These are phyloP conservation scores for Acanthacorydalis orientalis DNA, from an alignment of 2,888 invertebrate genomes.

Conservation along the genomic window DNA sequence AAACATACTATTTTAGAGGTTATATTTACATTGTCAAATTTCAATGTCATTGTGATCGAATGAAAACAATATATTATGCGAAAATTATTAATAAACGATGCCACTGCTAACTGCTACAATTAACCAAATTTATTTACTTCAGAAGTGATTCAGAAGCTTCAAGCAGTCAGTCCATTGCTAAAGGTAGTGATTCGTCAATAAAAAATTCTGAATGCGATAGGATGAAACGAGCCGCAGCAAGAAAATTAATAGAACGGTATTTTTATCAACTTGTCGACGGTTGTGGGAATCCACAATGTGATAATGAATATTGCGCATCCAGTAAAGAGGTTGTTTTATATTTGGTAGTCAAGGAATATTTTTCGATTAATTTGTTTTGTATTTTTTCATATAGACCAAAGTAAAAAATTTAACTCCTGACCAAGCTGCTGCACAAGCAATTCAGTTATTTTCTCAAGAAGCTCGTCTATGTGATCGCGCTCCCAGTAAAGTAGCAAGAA, in stretches of 20 bases:
- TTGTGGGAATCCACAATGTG: constrained; percentile 77
- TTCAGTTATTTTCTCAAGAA: constrained; percentile 71
- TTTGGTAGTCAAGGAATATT: neutral
- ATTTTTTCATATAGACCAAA: constrained; percentile 20
- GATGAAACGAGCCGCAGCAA: constrained; percentile 63
- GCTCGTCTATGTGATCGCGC: constrained; percentile 67
- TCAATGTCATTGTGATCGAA: constrained; percentile 11
- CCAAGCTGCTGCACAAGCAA: constrained; percentile 79
- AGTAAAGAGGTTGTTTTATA: constrained; percentile 54
- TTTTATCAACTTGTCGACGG: constrained; percentile 86
- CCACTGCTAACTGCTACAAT: no score
- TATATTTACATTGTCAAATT: constrained; percentile 12
- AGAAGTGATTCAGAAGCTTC: constrained; percentile 27
- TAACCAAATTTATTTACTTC: constrained; percentile 6
- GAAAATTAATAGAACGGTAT: constrained; percentile 77
- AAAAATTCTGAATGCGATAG: constrained; percentile 33
- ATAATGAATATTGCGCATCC: constrained; percentile 77
- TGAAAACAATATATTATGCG: neutral
- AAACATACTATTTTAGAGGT: neutral
- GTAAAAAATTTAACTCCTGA: constrained; percentile 62
- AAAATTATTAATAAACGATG: neutral
- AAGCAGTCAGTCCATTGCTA: constrained; percentile 16
- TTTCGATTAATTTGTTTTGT: neutral
- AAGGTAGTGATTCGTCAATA: constrained; percentile 13
- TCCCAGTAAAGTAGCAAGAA: constrained; percentile 54